Evolutionary conservation across 2,113 vertebrate genomes (phyloP).

Genomic region (Hypomesus transpacificus): DNA sequence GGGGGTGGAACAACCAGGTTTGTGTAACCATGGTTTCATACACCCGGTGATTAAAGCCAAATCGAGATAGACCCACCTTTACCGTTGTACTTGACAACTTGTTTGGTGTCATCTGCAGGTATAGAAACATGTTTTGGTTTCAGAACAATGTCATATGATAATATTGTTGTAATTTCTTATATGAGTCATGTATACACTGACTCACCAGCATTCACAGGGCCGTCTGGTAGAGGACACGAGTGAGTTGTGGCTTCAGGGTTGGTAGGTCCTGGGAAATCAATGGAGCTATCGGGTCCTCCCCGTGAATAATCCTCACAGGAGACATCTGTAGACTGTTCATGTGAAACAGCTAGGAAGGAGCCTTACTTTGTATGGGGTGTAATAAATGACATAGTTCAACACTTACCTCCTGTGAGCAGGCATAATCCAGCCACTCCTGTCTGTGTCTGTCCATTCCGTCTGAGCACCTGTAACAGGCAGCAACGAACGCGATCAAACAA

Average conservation of each 20-base stretch:
- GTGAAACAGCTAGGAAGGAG: not conserved
- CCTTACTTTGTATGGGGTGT: not conserved
- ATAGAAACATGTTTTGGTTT: slow-evolving; percentile 7
- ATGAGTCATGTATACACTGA: not conserved
- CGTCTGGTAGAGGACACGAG: slow-evolving; percentile 55
- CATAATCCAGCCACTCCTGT: slow-evolving; percentile 88
- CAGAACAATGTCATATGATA: not conserved
- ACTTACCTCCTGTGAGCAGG: slow-evolving; percentile 82
- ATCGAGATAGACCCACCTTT: slow-evolving; percentile 70
- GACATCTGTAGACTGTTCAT: slow-evolving; percentile 62
- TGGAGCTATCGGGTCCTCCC: slow-evolving; percentile 42
- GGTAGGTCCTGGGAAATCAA: slow-evolving; percentile 44
- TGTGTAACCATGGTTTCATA: not conserved
- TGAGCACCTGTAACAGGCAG: slow-evolving; percentile 78
- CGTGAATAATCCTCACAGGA: slow-evolving; percentile 80
- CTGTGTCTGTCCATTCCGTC: slow-evolving; percentile 91
- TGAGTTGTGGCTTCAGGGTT: slow-evolving; percentile 49
- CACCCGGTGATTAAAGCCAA: not conserved
- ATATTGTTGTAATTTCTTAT: not conserved
- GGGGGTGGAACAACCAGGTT: not conserved
- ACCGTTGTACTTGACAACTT: slow-evolving; percentile 59
- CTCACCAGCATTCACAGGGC: slow-evolving; percentile 78
- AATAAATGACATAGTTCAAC: not conserved
- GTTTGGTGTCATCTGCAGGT: slow-evolving; percentile 79
- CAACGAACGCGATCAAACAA: not conserved